Evolutionary conservation across 2,113 vertebrate species (phyloP), one percentile per base, ranked within the genome.

Genomic region (Lota lota): DNA sequence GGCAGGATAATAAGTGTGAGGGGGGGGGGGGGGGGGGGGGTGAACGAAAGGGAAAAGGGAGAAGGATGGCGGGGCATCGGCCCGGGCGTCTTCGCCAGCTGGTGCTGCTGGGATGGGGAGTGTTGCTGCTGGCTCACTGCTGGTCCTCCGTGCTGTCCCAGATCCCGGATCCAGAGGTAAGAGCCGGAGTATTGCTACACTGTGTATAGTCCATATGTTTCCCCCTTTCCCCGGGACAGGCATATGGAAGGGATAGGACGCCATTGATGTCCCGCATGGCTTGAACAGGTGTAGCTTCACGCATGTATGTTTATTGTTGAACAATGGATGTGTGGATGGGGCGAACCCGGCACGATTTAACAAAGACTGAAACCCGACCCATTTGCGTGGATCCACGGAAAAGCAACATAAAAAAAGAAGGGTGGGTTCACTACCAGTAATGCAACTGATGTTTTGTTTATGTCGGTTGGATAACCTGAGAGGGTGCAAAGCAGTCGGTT

Each of bases 81-180:
- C 81, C 85, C 60, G 68, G 74, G 19, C 81, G 85, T 66, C 77
- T 70, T 67, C 78, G 82, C 66, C 78, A 81, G 64, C 84, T 84
- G 15, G 68, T 84, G 7, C 79, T 89, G 74, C 69, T 64, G 75
- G 87, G 87, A 70, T 87, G 79, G 61, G 85, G 84, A 68, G 74
- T 84, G 14, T 81, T 88, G 61, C 73, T 93, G 74, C 82, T 93
- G 76, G 89, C 89, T 62, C 87, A 91, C 63, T 90, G 88, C 60
- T 71, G 87, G 74, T 89, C 90, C 73, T 76, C 77, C 11, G 90
- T 85, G 2, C 76, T 87, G 59, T 90, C 91, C 36, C 92, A 93
- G 85, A 63, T 91, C 74, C 90, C 90, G 21, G 92, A 93, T 69
- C 92, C 92, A 18, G 92, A 91, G 92, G 92, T 93, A 92, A 91